Evolutionary conservation across 2,797 vertebrate genomes (phyloP), one percentile per base, ranked within the genome.

Genomic region (Menidia menidia): DNA sequence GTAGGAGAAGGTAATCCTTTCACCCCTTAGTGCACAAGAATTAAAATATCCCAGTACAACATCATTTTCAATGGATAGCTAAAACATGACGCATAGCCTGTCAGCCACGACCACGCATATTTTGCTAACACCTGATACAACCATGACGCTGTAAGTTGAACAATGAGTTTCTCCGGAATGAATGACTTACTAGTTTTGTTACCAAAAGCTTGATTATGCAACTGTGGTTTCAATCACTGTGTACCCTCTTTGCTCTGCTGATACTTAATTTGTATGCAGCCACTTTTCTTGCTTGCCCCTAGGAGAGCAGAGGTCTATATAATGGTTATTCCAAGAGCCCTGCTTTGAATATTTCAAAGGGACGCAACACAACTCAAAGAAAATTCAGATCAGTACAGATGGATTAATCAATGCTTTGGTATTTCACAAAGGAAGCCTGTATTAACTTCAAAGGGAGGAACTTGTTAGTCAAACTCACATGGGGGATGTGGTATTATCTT

Each of bases 271-370:
- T 89, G 89, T 89, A 93, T 92, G 89, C 91, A 84, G 81, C 64
- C 78, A 74, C 80, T 85, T 75, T 74, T 73, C 71, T 61, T 42
- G 82, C 77, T 72, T 82, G 73, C 75, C 83, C 92, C 78, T 78
- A 67, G 72, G 85, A 91, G 80, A 87, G 82, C 87, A 91, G 79
- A 89, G 86, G 89, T 92, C 88, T 81, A 84, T 82, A 85, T 81
- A 82, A 88, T 82, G 81, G 77, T 86, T 87, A 87, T 86, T 86
- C 77, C 79, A 80, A 87, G 83, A 85, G 82, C 84, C 87, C 70
- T 80, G 83, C 79, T 90, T 86, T 89, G 87, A 92, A 91, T 92
- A 89, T 92, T 92, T 92, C 83, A 93, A 94, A 91, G 81, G 69
- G 85, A 85, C 78, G 85, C 73, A 81, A 84, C 71, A 69, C 78